Conservation (phyloP, 2,113 vertebrate genomes). For the Brachyhypopomus occidentalis region DNA sequence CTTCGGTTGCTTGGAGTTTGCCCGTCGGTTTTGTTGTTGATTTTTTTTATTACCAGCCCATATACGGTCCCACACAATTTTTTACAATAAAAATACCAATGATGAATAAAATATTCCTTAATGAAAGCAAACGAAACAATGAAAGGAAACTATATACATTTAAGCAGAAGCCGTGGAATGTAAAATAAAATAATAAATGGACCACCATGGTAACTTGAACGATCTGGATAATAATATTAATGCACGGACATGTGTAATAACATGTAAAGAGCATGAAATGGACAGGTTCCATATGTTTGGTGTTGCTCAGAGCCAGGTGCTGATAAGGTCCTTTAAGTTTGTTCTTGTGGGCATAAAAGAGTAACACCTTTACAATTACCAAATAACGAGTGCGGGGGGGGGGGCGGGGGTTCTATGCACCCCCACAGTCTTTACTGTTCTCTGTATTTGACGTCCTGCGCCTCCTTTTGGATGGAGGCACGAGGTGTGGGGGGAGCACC, state of each 20-base stretch:
- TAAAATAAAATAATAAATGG: not conserved
- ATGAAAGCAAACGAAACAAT: not conserved
- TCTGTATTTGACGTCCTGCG: constrained; percentile 66
- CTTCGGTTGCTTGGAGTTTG: not conserved
- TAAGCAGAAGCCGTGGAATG: too few relatives aligned
- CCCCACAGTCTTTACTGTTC: not conserved
- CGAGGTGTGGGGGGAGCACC: constrained; percentile 82
- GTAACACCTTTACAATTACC: not conserved
- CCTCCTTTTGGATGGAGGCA: constrained; percentile 83
- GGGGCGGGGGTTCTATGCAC: not conserved
- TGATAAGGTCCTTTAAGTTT: not conserved
- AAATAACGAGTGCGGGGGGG: too few relatives aligned
- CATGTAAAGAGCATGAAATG: too few relatives aligned
- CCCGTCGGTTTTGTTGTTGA: not conserved
- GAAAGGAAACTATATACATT: not conserved
- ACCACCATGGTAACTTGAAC: not conserved
- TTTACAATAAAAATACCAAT: not conserved
- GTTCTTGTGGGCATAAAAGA: not conserved
- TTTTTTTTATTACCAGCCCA: not conserved
- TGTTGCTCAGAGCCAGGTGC: too few relatives aligned
- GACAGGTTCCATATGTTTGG: too few relatives aligned
- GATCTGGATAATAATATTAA: too few relatives aligned
- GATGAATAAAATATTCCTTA: not conserved
- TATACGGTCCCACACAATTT: not conserved
- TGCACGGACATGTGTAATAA: not conserved